Base-by-base conservation (phyloP, 2,888 invertebrate species). In the Drosophila fulvimacula region DNA sequence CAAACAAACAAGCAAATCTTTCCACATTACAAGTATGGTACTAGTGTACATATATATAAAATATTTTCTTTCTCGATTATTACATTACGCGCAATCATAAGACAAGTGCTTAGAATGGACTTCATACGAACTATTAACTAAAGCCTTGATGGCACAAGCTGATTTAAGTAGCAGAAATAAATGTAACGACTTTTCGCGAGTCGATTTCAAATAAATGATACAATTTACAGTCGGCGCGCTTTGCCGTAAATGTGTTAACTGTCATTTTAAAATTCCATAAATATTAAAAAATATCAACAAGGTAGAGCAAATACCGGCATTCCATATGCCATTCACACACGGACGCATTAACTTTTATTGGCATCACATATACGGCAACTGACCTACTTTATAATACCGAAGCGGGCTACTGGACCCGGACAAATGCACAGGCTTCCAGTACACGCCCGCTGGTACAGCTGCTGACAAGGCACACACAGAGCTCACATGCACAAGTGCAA, bases 261-360 rank as follows among this genome's bases (percentile, higher is more conserved):
- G 75, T 70, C 82, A 76, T 80, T 83, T 83, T 73, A 87, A 83
- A 83, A 83, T 83, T 83, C 83, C 82, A 83, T 83, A 87, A 83
- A 83, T 83, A 83, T 83, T 83, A 83, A 83, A 83, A 83, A 87
- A 87, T 83, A 84, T 87, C 83, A 83, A 84, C 87, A 84, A 76
- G 84, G 82, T 65, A 60, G 58, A 17, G 62, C 71, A 71, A 72
- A 77, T 75, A 78, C 68, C 36, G 49, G 57, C 64, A 68, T 68
- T 74, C 63, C 76, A 63, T 63, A 55, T 38, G 53, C 69, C 69
- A 78, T 77, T 65, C 74, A 74, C 60, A 73, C 58, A 73, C 61
- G 69, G 64, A 69, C 68, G 78, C 84, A 82, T 85, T 87, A 87
- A 84, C 70, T 88, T 84, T 85, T 84, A 84, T 88, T 82, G 85